These are phyloP conservation scores for Aurelia sp. DNA, from an alignment of 30 jellyfish, hydroid and myxozoan genomes.

Conservation along the genomic window DNA sequence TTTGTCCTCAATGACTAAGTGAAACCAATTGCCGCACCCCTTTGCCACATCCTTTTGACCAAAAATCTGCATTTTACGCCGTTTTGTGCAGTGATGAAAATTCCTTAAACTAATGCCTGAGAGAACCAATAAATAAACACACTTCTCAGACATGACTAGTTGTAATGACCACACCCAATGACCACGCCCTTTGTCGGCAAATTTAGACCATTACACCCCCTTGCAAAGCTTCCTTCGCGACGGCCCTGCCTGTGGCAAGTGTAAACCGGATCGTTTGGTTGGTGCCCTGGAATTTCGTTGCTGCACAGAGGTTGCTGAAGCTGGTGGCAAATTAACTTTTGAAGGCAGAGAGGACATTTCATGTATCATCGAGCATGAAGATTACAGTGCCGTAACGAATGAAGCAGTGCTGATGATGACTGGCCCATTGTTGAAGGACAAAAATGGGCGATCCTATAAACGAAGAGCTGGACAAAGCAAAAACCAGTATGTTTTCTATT, in stretches of 20 bases:
- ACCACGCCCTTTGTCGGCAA: too few species aligned
- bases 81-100: too few species aligned
- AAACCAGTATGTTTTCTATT: conserved; percentile 24
- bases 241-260: conserved; percentile 35
- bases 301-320: conserved; percentile 49
- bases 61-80: too few species aligned
- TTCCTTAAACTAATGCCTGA: too few species aligned
- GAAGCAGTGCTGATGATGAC: conserved; percentile 22
- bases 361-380: conserved; percentile 17
- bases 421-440: conserved; percentile 44
- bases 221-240: too few species aligned
- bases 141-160: too few species aligned
- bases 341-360: conserved; percentile 24
- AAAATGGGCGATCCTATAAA: conserved; percentile 19
- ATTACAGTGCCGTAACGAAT: conserved; percentile 33
- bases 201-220: too few species aligned
- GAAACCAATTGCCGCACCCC: too few species aligned
- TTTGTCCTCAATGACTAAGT: too few species aligned
- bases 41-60: too few species aligned
- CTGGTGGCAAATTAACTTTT: conserved; percentile 19
- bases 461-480: conserved; percentile 29
- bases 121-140: too few species aligned
- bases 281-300: conserved; percentile 54
- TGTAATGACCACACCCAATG: too few species aligned
- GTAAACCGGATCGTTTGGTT: conserved; percentile 26